Evolutionary conservation across 2,113 vertebrate genomes (phyloP).

Genomic region (Arothron firmamentum): DNA sequence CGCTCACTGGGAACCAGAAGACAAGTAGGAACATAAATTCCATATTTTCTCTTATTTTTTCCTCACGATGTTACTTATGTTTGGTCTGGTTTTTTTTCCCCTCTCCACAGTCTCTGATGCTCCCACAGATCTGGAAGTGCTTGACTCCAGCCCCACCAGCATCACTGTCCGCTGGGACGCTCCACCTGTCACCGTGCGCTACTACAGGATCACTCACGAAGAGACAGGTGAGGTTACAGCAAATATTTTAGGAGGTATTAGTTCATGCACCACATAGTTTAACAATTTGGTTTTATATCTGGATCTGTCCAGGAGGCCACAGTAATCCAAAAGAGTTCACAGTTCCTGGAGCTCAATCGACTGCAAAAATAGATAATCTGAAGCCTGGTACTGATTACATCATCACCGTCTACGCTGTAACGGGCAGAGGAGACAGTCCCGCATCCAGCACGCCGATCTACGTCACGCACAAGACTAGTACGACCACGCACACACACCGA

Average conservation of each 20-base stretch:
- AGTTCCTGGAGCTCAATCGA: constrained; percentile 84
- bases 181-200: constrained; percentile 90
- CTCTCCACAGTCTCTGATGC: constrained; percentile 86
- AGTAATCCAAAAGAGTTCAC: constrained; percentile 87
- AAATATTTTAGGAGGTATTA: neutral
- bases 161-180: constrained; percentile 88
- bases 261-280: too few relatives aligned
- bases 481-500: neutral
- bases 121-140: constrained; percentile 86
- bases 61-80: neutral
- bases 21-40: constrained; percentile 77
- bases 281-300: too few relatives aligned
- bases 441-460: constrained; percentile 92
- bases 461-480: constrained; percentile 88
- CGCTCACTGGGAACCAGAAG: constrained; percentile 83
- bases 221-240: constrained; percentile 80
- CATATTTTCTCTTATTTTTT: neutral
- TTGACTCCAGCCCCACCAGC: constrained; percentile 81
- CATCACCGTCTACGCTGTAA: constrained; percentile 90
- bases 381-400: constrained; percentile 89
- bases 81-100: neutral
- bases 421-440: constrained; percentile 94
- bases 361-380: constrained; percentile 82
- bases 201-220: constrained; percentile 90
- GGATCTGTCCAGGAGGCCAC: constrained; percentile 74